These are phyloP conservation scores for Drosophila nikananu DNA, from an alignment of 1,140 invertebrate genomes.

Conservation along the genomic window DNA sequence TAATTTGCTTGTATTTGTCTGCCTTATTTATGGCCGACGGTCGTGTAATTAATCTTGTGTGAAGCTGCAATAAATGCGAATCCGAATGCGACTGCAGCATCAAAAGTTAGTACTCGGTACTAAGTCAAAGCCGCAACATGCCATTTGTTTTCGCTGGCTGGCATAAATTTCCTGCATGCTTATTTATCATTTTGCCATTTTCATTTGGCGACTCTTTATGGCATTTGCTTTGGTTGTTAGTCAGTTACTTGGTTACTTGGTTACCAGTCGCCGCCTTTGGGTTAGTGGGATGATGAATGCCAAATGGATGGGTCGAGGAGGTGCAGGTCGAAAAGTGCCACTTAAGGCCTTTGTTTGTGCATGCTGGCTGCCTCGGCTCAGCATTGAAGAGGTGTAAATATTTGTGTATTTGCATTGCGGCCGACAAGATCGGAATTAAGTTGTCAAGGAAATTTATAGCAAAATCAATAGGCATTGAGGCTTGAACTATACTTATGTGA, in stretches of 20 bases:
- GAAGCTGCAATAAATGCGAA: conserved; percentile 68
- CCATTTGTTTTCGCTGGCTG: conserved; percentile 61
- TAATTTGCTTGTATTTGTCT: conserved; percentile 43
- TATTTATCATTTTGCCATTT: conserved; percentile 67
- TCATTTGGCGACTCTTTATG: conserved; percentile 66
- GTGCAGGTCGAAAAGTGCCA: conserved; percentile 50
- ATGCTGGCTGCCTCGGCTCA: conserved; percentile 3
- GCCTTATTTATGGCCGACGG: conserved; percentile 71
- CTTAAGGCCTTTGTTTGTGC: conserved; percentile 39
- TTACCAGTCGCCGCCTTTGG: conserved; percentile 14
- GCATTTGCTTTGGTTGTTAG: conserved; percentile 41
- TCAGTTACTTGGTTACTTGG: conserved; percentile 15
- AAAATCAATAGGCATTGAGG: conserved; percentile 19
- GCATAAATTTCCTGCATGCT: conserved; percentile 58
- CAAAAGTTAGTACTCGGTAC: conserved; percentile 46
- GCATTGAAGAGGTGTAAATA: conserved; percentile 43
- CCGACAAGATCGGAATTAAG: conserved; percentile 26
- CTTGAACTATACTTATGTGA: conserved; percentile 6
- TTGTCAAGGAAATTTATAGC: conserved; percentile 33
- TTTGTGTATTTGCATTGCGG: conserved; percentile 25
- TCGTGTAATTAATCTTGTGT: conserved; percentile 77
- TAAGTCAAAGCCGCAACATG: conserved; percentile 50
- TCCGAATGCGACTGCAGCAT: conserved; percentile 30
- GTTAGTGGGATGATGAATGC: conserved; percentile 29
- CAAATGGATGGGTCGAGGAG: conserved; percentile 36